Evolutionary conservation across 92 coral and sea anemone genomes (phyloP), one percentile per base, ranked within the genome.

Genomic region (Palythoa grandiflora): DNA sequence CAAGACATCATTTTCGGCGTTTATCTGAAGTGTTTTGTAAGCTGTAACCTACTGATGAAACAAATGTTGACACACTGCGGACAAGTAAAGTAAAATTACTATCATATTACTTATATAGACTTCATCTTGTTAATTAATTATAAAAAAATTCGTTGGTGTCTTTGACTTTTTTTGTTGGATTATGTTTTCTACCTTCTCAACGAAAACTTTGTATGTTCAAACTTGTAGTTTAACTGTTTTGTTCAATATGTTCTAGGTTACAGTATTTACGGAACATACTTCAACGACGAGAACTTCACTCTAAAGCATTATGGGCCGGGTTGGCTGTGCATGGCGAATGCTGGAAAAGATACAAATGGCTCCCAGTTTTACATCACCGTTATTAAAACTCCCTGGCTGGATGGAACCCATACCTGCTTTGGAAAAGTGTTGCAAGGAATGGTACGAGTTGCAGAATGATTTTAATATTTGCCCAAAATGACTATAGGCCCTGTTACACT

Each of bases 321-420:
- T 71, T 94, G 98, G 98, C 65, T 96, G 83, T 96, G 98, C 68
- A 96, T 96, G 98, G 98, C 98, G 2, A 96, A 96, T 83, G 95
- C 96, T 52, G 98, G 98, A 3, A 91, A 92, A 61, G 91, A 96
- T 57, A 96, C 98, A 3, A 96, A 96, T 71, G 96, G 96, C 20
- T 96, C 98, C 5, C 98, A 96, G 93, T 94, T 96, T 79, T 96
- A 96, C 91, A 94, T 96, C 77, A 96, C 98, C 7, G 80, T 88
- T 3, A 85, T 85, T 5, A 93, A 90, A 80, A 96, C 98, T 0
- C 89, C 92, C 57, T 96, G 98, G 98, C 89, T 96, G 83, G 94
- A 96, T 68, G 95, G 93, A 59, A 91, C 87, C 76, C 98, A 96
- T 68, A 90, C 95, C 0, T 96, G 98, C 89, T 96, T 96, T 91